Evolutionary conservation across 2,113 vertebrate species (phyloP), one percentile per base, ranked within the genome.

Genomic region (Rutilus rutilus): DNA sequence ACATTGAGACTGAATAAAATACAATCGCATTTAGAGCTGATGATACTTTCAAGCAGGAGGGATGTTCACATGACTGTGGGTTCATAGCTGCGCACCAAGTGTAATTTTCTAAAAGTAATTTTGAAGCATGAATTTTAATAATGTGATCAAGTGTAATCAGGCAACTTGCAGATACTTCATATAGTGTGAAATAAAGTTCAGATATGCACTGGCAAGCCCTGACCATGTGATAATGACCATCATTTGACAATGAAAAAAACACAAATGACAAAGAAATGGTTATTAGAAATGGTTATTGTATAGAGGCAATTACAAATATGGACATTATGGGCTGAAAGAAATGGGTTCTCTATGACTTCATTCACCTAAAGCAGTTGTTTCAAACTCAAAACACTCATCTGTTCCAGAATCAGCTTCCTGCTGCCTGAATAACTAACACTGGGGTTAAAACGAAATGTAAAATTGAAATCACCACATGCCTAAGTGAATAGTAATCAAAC

Each of bases 161-260:
- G 17, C 0, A 2, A 19, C 73, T 45, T 15, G 23, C 42, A 76
- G 25, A 27, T 50, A 9, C 25, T 78, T 25, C 2, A 15, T 11
- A 47, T 45, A 25, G 39, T 36, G 19, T 36, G 52, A 78, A 39
- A 78, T 57, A 78, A 12, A 78, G 27, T 78, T 78, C 50, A 57
- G 17, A 59, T 78, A 57, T 23, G 27, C 75, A 54, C 76, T 6
- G 52, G 19, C 5, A 57, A 36, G 52, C 30, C 50, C 21, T 59
- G 52, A 59, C 30, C 19, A 3, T 33, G 6, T 33, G 33, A 33
- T 33, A 33, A 33, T 33, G 33, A 33, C 33, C 33, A 33, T 42
- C 8, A 42, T 57, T 54, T 50, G 76, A 77, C 57, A 54, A 77
- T 57, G 5, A 54, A 19, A 30, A 50, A 52, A 12, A 15, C 7